Evolutionary conservation across 2,797 vertebrate genomes (phyloP).

Genomic region (Triplophysa yarkandensis): DNA sequence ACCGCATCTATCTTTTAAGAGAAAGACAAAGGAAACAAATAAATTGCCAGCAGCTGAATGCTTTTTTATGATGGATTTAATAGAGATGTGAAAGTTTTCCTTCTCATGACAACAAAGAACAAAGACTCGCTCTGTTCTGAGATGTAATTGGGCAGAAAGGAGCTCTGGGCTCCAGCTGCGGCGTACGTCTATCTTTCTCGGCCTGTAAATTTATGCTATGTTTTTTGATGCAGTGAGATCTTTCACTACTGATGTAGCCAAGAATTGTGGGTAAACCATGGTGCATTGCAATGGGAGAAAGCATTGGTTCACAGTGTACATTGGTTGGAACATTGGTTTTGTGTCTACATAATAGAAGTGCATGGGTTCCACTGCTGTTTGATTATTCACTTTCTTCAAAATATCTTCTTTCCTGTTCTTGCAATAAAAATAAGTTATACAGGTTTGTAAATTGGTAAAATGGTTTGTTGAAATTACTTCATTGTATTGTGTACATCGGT

Average conservation of each 20-base stretch:
- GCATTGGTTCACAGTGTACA: no score
- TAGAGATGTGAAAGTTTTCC: conserved; percentile 29
- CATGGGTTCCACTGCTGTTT: no score
- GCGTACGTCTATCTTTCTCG: conserved; percentile 5
- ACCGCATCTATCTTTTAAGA: conserved; percentile 19
- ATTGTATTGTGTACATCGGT: no score
- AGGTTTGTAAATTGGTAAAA: no score
- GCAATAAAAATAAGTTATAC: no score
- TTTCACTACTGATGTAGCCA: neutral
- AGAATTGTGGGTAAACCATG: neutral
- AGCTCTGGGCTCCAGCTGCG: conserved; percentile 28
- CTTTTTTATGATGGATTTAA: conserved; percentile 24
- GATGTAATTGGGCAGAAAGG: conserved; percentile 28
- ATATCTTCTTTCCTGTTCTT: no score
- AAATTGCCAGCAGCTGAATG: conserved; percentile 26
- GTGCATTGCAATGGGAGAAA: neutral
- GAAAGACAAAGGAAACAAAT: conserved; percentile 32
- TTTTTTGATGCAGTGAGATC: neutral
- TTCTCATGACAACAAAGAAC: conserved; percentile 31
- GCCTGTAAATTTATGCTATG: neutral
- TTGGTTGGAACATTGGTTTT: no score
- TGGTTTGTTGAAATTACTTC: no score
- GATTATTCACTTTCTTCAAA: no score
- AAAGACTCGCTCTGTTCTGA: conserved; percentile 19
- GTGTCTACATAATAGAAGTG: no score